Base-by-base conservation (phyloP, 92 coral and sea anemone species). In the Ricordea florida region DNA sequence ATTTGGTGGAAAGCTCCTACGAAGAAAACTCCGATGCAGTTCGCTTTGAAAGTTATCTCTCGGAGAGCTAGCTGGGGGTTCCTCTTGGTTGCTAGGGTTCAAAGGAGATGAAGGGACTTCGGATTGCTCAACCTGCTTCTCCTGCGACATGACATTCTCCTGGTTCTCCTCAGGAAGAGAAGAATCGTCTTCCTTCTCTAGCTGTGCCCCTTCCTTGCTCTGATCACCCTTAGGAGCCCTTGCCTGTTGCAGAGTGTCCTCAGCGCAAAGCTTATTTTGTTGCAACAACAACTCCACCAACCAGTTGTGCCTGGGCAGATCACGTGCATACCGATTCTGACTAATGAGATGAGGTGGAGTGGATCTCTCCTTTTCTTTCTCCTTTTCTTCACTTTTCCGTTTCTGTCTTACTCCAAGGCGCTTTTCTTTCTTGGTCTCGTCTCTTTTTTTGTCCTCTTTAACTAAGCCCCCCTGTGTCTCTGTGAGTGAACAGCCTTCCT, bases 281-380 rank as follows among this genome's bases (percentile, higher is more conserved):
- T 96, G 97, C 21, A 86, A 78, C 3, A 93, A 69, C 59, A 93
- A 66, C 40, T 96, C 99, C 15, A 96, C 92, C 37, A 96, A 90
- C 99, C 99, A 96, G 89, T 96, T 96, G 62, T 96, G 99, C 14
- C 99, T 79, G 26, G 99, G 99, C 22, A 96, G 89, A 72, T 96
- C 99, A 51, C 97, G 90, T 17, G 93, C 96, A 44, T 92, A 90
- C 61, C 99, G 92, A 76, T 96, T 89, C 70, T 96, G 97, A 36
- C 97, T 89, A 46, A 92, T 85, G 32, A 91, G 64, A 69, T 91
- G 93, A 28, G 97, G 97, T 4, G 97, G 97, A 9, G 97, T 91
- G 22, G 97, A 72, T 35, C 97, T 87, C 35, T 91, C 97, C 38
- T 58, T 86, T 8, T 82, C 99, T 48, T 76, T 89, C 0, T 86